Evolutionary conservation across 2,113 vertebrate genomes (phyloP), one percentile per base, ranked within the genome.

Genomic region (Nasalis larvatus): DNA sequence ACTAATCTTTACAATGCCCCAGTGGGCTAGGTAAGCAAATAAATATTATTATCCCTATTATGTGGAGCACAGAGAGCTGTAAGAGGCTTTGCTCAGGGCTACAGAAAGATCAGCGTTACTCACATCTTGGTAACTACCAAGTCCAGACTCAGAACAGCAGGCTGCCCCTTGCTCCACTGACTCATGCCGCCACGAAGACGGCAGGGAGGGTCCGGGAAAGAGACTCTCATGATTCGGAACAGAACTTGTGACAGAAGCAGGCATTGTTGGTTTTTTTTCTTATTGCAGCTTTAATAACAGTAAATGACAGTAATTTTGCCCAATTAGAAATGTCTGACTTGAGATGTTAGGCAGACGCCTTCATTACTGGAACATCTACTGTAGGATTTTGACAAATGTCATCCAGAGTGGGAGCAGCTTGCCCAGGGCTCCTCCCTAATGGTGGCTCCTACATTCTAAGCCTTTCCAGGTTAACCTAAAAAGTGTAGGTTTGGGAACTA

Each of bases 121-220:
- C 74, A 56, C 10, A 8, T 25, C 73, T 21, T 5, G 14, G 12
- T 6, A 16, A n/a, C 49, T 3, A 66, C 52, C 45, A 13, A 35
- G 45, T 6, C 32, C 37, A 42, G 77, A 54, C 16, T 27, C 2
- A 7, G 77, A 52, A 27, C 8, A 35, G 40, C 30, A 40, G 14
- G 82, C 40, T 21, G 30, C 45, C 40, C 45, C 4, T 40, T 0
- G 0, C 45, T 6, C 23, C 3, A 8, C 52, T 56, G 74, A 73
- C 76, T 73, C 23, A 60, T 0, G 20, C 3, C 11, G 49, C 7
- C 1, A 0, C 37, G 0, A 0, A 23, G 32, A 21, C 16, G 2
- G 0, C 14, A 40, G 9, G 82, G 86, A 47, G 73, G 32, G 32
- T n/a, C 25, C 25, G 40, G 63, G 1, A 21, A 86, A 10, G 60